Conservation (phyloP, 1,140 invertebrate genomes). For the Halictus rubicundus region DNA sequence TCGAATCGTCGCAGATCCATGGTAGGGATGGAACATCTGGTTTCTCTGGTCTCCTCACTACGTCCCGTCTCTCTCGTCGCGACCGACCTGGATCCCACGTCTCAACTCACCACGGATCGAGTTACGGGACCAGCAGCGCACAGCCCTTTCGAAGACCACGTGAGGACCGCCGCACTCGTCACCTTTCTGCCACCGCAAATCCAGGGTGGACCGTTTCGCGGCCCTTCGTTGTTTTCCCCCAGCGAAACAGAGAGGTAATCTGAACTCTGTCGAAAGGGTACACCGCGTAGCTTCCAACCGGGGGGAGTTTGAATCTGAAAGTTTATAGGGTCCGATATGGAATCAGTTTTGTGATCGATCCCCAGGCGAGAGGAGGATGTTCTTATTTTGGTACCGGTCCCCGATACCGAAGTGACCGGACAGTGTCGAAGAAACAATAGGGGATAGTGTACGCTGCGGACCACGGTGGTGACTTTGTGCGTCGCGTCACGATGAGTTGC, state of each 20-base stretch:
- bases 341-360: neutral
- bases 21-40: conserved; percentile 72
- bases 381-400: no score
- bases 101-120: conserved; percentile 19
- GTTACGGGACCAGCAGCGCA: conserved; percentile 25
- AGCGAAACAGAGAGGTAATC: no score
- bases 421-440: neutral
- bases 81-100: conserved; percentile 59
- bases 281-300: no score
- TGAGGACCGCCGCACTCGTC: conserved; percentile 16
- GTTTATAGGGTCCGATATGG: neutral
- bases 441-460: neutral
- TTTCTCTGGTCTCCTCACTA: conserved; percentile 64
- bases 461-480: conserved; percentile 3
- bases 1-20: conserved; percentile 33
- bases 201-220: neutral
- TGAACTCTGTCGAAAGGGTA: no score
- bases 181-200: neutral
- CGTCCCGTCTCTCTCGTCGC: conserved; percentile 63
- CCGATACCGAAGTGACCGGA: neutral
- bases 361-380: neutral
- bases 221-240: no score
- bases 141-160: conserved; percentile 32
- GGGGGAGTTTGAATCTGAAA: no score
- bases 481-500: neutral